phyloP scores from a whole-genome alignment of 2,797 vertebrate species.

The Hippocampus kuda region DNA sequence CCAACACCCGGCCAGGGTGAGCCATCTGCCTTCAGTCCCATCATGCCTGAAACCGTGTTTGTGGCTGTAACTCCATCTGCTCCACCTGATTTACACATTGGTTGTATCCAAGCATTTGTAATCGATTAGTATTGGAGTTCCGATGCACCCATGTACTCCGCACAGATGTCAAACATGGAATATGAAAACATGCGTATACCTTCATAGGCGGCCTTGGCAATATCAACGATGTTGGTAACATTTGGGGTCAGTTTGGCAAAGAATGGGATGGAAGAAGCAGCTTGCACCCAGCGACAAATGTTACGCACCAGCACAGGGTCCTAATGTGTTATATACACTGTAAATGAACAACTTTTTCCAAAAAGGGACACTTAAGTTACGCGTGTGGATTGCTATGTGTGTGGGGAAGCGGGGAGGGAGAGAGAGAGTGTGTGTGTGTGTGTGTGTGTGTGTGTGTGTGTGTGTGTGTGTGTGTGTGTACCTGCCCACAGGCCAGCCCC shows the following conservation, averaged over 20 bases:
- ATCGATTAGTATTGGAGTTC: too few relatives aligned
- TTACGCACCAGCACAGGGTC: conserved; percentile 90
- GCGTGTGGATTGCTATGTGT: conserved; percentile 7
- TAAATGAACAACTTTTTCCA: not conserved
- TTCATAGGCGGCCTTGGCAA: conserved; percentile 81
- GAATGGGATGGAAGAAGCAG: conserved; percentile 81
- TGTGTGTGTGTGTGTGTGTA: too few relatives aligned
- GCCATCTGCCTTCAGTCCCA: conserved; percentile 76
- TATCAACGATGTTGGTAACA: conserved; percentile 78
- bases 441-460: too few relatives aligned
- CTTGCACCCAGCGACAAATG: conserved; percentile 94
- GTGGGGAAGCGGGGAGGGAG: not conserved
- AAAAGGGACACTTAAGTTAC: not conserved
- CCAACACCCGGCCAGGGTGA: conserved; percentile 83
- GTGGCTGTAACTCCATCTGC: conserved; percentile 88
- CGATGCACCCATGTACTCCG: not conserved
- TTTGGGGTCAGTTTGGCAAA: conserved; percentile 94
- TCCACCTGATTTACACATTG: conserved; percentile 60
- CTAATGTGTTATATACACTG: conserved; percentile 54
- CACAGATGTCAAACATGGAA: not conserved
- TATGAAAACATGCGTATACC: conserved; percentile 54
- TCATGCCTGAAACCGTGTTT: conserved; percentile 87
- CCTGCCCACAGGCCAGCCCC: conserved; percentile 89
- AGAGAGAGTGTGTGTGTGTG: not conserved
- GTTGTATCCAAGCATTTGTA: not conserved